A percentile compares a stretch with the other conserved stretches of the same genome.
phyloP scores from a whole-genome alignment of 1,140 invertebrate genomes.

The Aphaenogaster rudis region DNA sequence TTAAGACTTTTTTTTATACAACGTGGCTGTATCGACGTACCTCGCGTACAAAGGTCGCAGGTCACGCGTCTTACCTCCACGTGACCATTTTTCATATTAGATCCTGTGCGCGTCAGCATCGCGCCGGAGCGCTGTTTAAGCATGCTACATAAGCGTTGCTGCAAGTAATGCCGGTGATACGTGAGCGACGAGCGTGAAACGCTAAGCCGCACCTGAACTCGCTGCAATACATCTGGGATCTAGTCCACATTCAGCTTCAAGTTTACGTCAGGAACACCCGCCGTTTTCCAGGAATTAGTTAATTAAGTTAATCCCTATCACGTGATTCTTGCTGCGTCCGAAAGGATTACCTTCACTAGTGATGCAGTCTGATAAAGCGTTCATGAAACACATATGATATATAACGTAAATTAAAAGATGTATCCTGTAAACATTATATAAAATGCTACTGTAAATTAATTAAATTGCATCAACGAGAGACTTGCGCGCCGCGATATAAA shows the following conservation, averaged over 20 bases:
- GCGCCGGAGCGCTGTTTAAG: constrained; percentile 5
- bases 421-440: background rate
- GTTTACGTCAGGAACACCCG: constrained; percentile 23
- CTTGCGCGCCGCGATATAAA: background rate
- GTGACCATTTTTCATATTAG: constrained; percentile 22
- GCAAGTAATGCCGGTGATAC: constrained; percentile 51
- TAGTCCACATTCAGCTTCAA: constrained; percentile 46
- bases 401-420: constrained; percentile 13
- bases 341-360: constrained; percentile 3
- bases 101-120: constrained; percentile 7
- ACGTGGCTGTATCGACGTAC: background rate
- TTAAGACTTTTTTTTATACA: background rate
- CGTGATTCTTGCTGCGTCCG: background rate
- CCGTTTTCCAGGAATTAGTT: constrained; percentile 45
- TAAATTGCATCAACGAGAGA: background rate
- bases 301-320: constrained; percentile 53
- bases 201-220: constrained; percentile 50
- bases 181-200: constrained; percentile 60
- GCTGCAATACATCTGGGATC: constrained; percentile 53
- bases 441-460: background rate
- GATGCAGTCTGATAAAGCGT: constrained; percentile 2
- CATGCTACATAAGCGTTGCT: constrained; percentile 31
- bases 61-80: background rate
- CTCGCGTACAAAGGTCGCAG: background rate
- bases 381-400: background rate